phyloP scores from a whole-genome alignment of 2,797 vertebrate species.

The Sorex maritimensis region DNA sequence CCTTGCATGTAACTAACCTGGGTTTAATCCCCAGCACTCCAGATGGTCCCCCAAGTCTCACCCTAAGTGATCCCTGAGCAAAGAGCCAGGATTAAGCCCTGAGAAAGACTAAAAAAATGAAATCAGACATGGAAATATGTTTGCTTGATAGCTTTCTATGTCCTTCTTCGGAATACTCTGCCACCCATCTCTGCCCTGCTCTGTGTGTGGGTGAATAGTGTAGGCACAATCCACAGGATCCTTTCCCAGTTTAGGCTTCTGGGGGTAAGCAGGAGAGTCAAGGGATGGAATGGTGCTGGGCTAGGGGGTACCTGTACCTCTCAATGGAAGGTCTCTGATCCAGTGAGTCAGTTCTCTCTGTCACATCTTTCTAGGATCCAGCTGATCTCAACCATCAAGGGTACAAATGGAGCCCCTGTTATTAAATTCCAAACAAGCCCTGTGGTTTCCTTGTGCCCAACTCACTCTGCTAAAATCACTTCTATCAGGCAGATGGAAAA shows the following conservation, averaged over 20 bases:
- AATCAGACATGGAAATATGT: slow-evolving; percentile 27
- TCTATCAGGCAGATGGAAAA: neutral
- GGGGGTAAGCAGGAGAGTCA: neutral
- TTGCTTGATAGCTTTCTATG: neutral
- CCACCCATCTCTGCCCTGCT: neutral
- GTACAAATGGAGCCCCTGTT: neutral
- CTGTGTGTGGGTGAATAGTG: neutral
- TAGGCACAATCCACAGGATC: neutral
- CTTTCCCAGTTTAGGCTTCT: neutral
- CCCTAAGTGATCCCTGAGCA: too few species aligned
- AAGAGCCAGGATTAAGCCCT: too few species aligned
- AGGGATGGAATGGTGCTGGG: neutral
- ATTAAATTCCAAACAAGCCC: neutral
- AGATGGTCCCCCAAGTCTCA: too few species aligned
- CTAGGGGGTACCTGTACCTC: neutral
- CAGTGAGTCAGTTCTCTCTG: neutral
- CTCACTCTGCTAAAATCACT: neutral
- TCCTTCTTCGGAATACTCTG: neutral
- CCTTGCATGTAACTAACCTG: too few species aligned
- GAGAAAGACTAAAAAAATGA: neutral
- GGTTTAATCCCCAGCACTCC: too few species aligned
- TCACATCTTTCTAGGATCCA: slow-evolving; percentile 16
- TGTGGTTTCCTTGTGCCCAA: neutral
- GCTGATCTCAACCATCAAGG: neutral
- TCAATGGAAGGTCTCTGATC: slow-evolving; percentile 3